A percentile compares a stretch with the other conserved stretches of the same genome.
phyloP scores from a whole-genome alignment of 2,888 invertebrate species.

The Nomada fabriciana region DNA sequence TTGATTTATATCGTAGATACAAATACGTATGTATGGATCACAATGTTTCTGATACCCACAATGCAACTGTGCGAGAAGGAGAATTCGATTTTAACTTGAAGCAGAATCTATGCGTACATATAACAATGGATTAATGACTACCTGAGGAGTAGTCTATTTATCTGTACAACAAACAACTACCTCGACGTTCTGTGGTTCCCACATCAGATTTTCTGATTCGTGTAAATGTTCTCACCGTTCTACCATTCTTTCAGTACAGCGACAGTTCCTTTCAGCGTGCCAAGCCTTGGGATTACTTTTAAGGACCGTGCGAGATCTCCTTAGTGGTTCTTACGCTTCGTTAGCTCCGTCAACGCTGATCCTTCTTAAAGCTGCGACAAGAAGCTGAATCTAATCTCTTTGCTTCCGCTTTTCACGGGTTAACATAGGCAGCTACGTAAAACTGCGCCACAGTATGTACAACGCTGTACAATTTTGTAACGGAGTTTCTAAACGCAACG shows the following conservation, averaged over 20 bases:
- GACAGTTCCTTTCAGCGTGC: slow-evolving; percentile 51
- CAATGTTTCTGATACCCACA: too few species aligned
- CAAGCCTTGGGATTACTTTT: slow-evolving; percentile 72
- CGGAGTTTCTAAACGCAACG: background rate
- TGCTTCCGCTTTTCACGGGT: slow-evolving; percentile 52
- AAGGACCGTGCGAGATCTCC: slow-evolving; percentile 66
- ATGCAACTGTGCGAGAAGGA: background rate
- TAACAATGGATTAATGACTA: background rate
- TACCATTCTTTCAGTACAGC: slow-evolving; percentile 21
- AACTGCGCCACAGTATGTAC: background rate
- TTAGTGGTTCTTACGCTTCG: slow-evolving; percentile 75
- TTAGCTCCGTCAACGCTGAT: slow-evolving; percentile 79
- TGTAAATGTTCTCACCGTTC: background rate
- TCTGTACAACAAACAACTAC: slow-evolving; percentile 16
- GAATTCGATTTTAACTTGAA: background rate
- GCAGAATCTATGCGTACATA: too few species aligned
- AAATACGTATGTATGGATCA: too few species aligned
- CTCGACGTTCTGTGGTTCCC: background rate
- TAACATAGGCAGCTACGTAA: background rate
- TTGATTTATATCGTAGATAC: too few species aligned
- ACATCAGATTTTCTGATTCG: too few species aligned
- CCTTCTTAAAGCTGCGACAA: slow-evolving; percentile 72
- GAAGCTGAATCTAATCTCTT: slow-evolving; percentile 68
- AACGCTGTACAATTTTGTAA: background rate
- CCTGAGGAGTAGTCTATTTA: background rate